Evolutionary conservation across 23 tunicate genomes (phyloP).

Genomic region (Halocynthia aurantium): DNA sequence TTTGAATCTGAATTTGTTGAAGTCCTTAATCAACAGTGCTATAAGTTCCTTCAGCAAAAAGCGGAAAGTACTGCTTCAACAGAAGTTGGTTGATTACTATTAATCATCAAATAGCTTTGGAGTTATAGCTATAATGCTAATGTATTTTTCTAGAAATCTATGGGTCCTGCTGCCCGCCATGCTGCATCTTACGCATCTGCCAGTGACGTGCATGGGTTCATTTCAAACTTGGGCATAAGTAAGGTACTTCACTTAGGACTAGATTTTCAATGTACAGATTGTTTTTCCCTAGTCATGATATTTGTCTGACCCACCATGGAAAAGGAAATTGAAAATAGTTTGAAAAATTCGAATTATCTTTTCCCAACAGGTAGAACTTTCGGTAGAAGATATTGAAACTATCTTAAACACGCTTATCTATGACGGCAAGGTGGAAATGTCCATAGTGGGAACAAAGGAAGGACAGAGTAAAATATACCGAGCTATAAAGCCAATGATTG

Average conservation of each 20-base stretch:
- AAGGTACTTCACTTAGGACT: conserved; percentile 26
- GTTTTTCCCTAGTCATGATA: too few relatives aligned
- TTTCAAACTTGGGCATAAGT: conserved; percentile 74
- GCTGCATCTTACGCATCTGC: conserved; percentile 62
- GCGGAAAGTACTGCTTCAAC: conserved; percentile 50
- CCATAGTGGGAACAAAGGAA: conserved; percentile 41
- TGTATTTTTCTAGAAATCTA: background rate
- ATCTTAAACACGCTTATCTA: conserved; percentile 71
- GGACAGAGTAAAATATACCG: conserved; percentile 57
- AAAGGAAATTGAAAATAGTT: too few relatives aligned
- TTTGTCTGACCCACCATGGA: too few relatives aligned
- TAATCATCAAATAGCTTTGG: background rate
- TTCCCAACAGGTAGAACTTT: conserved; percentile 34
- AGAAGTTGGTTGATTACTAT: conserved; percentile 26
- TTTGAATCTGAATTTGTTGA: conserved; percentile 97
- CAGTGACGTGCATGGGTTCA: conserved; percentile 62
- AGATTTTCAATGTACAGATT: too few relatives aligned
- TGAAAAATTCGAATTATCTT: background rate
- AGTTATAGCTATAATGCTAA: background rate
- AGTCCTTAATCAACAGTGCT: conserved; percentile 80
- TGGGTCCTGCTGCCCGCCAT: conserved; percentile 55
- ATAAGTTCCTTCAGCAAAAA: conserved; percentile 71
- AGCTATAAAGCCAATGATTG: conserved; percentile 44
- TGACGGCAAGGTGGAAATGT: conserved; percentile 77
- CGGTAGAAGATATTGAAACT: conserved; percentile 71